phyloP scores from a whole-genome alignment of 1,140 invertebrate species.

The Hetaerina americana region DNA sequence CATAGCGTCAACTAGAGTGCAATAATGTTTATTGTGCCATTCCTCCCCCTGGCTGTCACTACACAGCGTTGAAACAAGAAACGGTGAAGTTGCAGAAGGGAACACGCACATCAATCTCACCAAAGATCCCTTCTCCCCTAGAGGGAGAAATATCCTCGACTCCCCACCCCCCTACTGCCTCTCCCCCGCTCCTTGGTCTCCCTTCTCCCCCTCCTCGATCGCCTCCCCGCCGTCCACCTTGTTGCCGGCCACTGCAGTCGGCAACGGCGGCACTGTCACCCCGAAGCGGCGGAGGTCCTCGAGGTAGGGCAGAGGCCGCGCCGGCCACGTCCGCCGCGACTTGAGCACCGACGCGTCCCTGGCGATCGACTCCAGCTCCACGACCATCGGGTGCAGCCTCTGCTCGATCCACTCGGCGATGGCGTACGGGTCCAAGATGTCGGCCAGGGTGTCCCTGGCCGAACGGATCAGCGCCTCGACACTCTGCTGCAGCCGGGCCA shows the following conservation, averaged over 20 bases:
- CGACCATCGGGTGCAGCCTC: conserved; percentile 38
- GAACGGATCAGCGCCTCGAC: conserved; percentile 28
- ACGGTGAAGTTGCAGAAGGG: no score
- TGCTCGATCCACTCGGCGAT: conserved; percentile 63
- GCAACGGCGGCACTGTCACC: neutral
- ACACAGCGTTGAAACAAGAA: no score
- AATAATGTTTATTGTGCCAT: no score
- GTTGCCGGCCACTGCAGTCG: no score
- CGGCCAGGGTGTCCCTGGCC: conserved; percentile 46
- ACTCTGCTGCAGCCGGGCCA: conserved; percentile 34
- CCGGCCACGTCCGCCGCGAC: conserved; percentile 37
- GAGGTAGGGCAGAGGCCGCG: conserved; percentile 33
- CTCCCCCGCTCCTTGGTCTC: neutral
- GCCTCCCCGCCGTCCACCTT: no score
- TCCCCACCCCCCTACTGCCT: no score
- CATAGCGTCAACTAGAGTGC: no score
- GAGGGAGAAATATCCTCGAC: no score
- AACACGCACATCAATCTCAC: no score
- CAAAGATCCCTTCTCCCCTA: no score
- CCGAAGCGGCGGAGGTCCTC: neutral
- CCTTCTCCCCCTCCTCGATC: no score
- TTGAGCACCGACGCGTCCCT: conserved; percentile 39
- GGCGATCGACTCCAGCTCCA: conserved; percentile 37
- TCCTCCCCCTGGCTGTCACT: no score
- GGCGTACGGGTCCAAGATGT: conserved; percentile 59